Percentiles rank a stretch among this genome's conserved stretches.
Evolutionary conservation across 2,113 vertebrate species (phyloP).

Genomic region (Ctenomys sociabilis): DNA sequence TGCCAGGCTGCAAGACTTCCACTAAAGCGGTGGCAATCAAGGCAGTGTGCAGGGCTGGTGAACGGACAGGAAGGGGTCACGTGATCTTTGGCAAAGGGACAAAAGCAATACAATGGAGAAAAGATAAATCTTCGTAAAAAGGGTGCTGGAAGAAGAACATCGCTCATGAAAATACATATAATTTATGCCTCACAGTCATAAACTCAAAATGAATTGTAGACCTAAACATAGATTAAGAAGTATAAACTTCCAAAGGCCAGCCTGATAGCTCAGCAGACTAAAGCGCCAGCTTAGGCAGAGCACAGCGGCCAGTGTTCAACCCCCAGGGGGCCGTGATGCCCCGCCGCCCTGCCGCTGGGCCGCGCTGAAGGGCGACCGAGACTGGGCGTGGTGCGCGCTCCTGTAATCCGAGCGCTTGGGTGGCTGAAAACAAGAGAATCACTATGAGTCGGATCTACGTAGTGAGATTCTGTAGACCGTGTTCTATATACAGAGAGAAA

Average conservation of each 20-base stretch:
- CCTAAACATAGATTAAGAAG: not conserved
- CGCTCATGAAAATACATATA: not conserved
- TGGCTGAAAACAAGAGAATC: too few species aligned
- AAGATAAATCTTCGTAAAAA: not conserved
- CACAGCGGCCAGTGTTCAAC: too few species aligned
- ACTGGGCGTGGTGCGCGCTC: too few species aligned
- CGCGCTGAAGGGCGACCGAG: too few species aligned
- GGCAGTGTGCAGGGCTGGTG: not conserved
- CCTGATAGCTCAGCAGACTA: too few species aligned
- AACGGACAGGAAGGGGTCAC: not conserved
- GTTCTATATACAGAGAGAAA: too few species aligned
- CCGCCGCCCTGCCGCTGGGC: too few species aligned
- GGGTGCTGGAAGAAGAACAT: not conserved
- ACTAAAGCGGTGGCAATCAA: not conserved
- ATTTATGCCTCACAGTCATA: not conserved
- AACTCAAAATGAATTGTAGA: not conserved
- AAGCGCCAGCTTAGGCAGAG: too few species aligned
- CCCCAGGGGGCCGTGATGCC: too few species aligned
- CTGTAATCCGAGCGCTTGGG: too few species aligned
- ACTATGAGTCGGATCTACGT: too few species aligned
- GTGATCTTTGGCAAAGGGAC: not conserved
- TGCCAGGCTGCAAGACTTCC: not conserved
- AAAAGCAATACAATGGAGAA: not conserved
- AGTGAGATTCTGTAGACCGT: too few species aligned
- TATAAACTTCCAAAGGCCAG: not conserved